Base-by-base conservation (phyloP, 1,140 invertebrate genomes). In the Drosophila grimshawi region DNA sequence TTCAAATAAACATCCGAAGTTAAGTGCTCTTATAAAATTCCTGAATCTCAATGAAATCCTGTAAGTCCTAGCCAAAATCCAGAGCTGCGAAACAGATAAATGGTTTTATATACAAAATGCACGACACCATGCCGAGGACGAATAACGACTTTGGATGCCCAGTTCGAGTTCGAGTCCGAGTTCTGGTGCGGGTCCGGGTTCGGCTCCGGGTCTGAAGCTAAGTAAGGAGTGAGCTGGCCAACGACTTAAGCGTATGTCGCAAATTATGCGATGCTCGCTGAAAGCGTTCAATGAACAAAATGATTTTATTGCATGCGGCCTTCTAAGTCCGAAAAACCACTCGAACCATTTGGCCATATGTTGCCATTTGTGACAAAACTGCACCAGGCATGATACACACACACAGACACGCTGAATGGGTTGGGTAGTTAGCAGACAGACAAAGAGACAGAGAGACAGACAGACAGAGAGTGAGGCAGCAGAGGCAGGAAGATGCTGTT, bases 241-340 rank as follows among this genome's bases (percentile, higher is more conserved):
- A 72, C 89, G 85, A 81, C 71, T 90, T 52, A 60, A 90, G 39
- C 85, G 86, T 89, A 89, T 89, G 85, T 89, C 81, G 86, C 85
- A 89, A 89, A 89, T 89, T 90, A 89, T 89, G 78, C 51, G 80
- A 62, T 46, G 57, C 52, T 68, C 64, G 43, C 29, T 78, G 83
- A 83, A 88, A 85, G 80, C 81, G 78, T 78, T 88, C 85, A 90
- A 43, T 90, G 86, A 89, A 81, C 86, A 81, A 89, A 89, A 89
- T 89, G 86, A 89, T 89, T 89, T 89, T 89, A 89, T 89, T 81
- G 86, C 81, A 65, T 76, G 80, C 35, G 70, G 78, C 77, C 72
- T 63, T 49, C 76, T 49, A 57, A 61, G 57, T 70, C 46, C 68
- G 60, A 55, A 64, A 56, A 64, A 77, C 73, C 80, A 88, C 76